A percentile compares a stretch with the other conserved stretches of the same genome.
phyloP scores from a whole-genome alignment of 2,888 invertebrate genomes.

The Cheilosia grossa region DNA sequence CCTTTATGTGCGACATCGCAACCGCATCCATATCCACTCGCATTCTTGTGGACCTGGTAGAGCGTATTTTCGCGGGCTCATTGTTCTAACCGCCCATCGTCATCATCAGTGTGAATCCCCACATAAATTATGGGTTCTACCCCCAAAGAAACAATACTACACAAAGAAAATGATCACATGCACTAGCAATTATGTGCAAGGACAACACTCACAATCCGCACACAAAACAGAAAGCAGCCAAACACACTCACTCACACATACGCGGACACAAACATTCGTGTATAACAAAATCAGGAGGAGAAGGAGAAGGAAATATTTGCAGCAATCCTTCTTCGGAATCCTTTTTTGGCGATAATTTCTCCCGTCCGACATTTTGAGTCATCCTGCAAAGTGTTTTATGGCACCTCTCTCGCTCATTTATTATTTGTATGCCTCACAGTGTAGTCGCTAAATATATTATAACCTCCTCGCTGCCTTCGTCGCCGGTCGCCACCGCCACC shows the following conservation, averaged over 20 bases:
- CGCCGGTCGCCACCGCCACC: background rate
- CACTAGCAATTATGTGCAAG: slow-evolving; percentile 61
- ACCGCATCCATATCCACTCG: background rate
- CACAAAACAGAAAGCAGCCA: slow-evolving; percentile 34
- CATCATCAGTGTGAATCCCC: slow-evolving; percentile 58
- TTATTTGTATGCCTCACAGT: slow-evolving; percentile 75
- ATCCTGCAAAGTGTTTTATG: slow-evolving; percentile 75
- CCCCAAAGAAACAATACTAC: slow-evolving; percentile 48
- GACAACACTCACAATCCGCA: slow-evolving; percentile 57
- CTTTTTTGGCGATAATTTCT: slow-evolving; percentile 75
- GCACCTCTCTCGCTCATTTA: slow-evolving; percentile 75
- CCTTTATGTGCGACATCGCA: slow-evolving; percentile 23
- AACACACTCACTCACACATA: slow-evolving; percentile 16
- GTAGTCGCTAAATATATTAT: slow-evolving; percentile 75
- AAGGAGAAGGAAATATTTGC: slow-evolving; percentile 61
- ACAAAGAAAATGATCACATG: slow-evolving; percentile 63
- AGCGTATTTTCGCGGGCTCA: slow-evolving; percentile 17
- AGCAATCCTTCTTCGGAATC: slow-evolving; percentile 75
- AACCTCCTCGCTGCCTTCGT: slow-evolving; percentile 58
- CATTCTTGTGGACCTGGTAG: slow-evolving; percentile 5
- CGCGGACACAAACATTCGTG: background rate
- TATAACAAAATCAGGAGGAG: slow-evolving; percentile 28
- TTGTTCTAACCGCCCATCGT: slow-evolving; percentile 42
- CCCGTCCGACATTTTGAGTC: slow-evolving; percentile 75
- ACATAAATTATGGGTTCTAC: slow-evolving; percentile 66